Conservation (phyloP, 2,888 invertebrate genomes). For the Rugalucina vietnamica region DNA sequence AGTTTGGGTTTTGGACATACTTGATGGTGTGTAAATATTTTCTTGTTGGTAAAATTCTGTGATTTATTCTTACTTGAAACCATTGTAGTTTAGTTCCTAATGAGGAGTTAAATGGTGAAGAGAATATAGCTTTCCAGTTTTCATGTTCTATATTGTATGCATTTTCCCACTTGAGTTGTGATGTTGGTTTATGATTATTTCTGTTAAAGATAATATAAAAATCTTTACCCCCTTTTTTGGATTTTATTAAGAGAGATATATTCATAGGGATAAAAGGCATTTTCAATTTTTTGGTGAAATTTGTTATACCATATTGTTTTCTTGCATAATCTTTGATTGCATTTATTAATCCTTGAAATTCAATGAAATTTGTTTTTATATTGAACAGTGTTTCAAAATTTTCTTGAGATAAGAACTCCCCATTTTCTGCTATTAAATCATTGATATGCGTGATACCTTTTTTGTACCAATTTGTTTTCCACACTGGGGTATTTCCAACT, state of each 20-base stretch:
- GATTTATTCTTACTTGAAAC: too few species aligned
- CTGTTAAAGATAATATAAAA: neutral
- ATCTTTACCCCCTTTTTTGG: neutral
- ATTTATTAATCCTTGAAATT: neutral
- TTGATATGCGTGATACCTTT: neutral
- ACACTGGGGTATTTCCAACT: neutral
- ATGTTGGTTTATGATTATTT: neutral
- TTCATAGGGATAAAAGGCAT: neutral
- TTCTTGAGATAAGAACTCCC: too few species aligned
- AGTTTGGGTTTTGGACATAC: too few species aligned
- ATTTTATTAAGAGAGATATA: neutral
- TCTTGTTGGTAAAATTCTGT: too few species aligned
- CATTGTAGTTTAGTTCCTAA: too few species aligned
- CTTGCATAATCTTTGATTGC: neutral
- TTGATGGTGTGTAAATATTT: too few species aligned
- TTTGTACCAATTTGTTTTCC: neutral
- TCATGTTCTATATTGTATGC: too few species aligned
- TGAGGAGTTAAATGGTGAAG: too few species aligned
- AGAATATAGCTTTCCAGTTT: too few species aligned
- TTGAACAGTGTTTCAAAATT: too few species aligned
- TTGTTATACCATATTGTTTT: neutral
- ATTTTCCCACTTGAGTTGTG: neutral
- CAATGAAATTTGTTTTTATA: neutral
- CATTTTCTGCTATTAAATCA: too few species aligned
- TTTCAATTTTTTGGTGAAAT: neutral